Evolutionary conservation across 2,113 vertebrate genomes (phyloP), one percentile per base, ranked within the genome.

Genomic region (Odontophorus gujanensis): DNA sequence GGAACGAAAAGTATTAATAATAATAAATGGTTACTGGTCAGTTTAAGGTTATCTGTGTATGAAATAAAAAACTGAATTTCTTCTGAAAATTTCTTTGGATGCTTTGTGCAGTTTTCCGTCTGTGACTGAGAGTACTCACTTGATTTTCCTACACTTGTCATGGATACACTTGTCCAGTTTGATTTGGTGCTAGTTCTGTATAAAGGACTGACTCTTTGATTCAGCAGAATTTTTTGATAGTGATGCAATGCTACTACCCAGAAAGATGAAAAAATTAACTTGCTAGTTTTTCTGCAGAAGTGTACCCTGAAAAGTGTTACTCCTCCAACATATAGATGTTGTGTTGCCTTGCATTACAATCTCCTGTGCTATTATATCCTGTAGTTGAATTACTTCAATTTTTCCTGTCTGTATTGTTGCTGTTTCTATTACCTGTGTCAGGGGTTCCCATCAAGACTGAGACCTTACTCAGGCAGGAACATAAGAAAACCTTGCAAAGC

Each of bases 81-180:
- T 74, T 65, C 13, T 92, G 63, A 68, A 74, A 75, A 84, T 82
- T 40, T 81, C 28, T 90, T 95, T 30, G 74, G 20, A 73, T 51
- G n/a, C 53, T 85, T 77, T 45, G 6, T 53, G 15, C 9, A 9
- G 0, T 3, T 62, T 81, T 93, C 83, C 55, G 22, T 17, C 67
- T 51, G 36, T 50, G 63, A 45, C 77, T 47, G 68, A 76, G 82
- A 81, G 24, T 28, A 36, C 7, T 87, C 82, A 55, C 26, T 89
- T 89, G 62, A 75, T 96, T 93, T 95, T 93, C 40, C 34, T 59
- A 72, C 24, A 32, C 34, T 90, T 88, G 85, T 45, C 91, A 59
- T 61, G 78, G 28, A 47, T 85, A 69, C 20, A 67, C 45, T 87
- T 75, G 76, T 81, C 74, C 87, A 50, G 68, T 51, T 90, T 81